Evolutionary conservation across 2,888 invertebrate genomes (phyloP).

Genomic region (Ophion slaviceki): DNA sequence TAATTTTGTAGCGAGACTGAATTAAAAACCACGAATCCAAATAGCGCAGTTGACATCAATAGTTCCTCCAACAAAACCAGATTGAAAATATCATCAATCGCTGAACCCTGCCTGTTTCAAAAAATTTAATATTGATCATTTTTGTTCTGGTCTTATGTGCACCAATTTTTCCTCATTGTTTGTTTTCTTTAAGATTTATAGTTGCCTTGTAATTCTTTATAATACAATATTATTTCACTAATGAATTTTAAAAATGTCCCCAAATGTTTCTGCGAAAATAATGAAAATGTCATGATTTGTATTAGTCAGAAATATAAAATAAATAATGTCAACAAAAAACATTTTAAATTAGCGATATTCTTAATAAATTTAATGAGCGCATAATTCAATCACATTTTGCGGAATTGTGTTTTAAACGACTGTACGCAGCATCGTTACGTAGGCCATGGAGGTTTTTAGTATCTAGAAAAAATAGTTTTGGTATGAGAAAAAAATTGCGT

Average conservation of each 20-base stretch:
- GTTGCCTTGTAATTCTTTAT: no score
- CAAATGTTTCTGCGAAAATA: no score
- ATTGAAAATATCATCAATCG: constrained; percentile 52
- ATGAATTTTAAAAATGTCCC: no score
- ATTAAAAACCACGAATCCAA: constrained; percentile 55
- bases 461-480: constrained; percentile 18
- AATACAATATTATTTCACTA: no score
- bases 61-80: constrained; percentile 58
- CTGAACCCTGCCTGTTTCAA: constrained; percentile 32
- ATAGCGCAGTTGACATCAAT: constrained; percentile 52
- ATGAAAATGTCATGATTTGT: no score
- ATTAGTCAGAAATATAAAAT: neutral
- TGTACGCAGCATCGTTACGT: constrained; percentile 51
- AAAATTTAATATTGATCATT: neutral
- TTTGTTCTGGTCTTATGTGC: neutral
- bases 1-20: constrained; percentile 45
- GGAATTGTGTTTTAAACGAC: constrained; percentile 8
- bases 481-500: neutral
- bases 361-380: neutral
- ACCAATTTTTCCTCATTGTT: neutral
- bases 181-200: no score
- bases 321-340: neutral
- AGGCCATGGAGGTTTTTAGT: constrained; percentile 49
- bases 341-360: neutral
- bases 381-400: neutral